These are phyloP conservation scores for Falco punctatus DNA, from an alignment of 2,113 vertebrate species.

Conservation along the genomic window DNA sequence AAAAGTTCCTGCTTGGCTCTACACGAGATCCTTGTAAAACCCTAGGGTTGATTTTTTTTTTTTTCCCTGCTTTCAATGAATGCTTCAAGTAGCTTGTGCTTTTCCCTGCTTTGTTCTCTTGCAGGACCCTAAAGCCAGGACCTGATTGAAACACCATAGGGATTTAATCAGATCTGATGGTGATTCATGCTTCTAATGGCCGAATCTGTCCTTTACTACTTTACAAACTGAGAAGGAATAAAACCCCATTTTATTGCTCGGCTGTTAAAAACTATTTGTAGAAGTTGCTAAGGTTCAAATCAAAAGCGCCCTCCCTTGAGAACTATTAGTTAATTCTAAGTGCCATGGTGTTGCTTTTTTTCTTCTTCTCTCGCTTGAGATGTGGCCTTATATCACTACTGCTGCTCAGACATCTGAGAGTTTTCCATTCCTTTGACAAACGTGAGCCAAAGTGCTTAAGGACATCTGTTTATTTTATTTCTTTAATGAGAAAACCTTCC, in stretches of 20 bases:
- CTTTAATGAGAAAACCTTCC: slow-evolving; percentile 87
- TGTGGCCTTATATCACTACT: slow-evolving; percentile 66
- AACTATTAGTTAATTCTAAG: slow-evolving; percentile 73
- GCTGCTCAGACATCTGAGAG: slow-evolving; percentile 73
- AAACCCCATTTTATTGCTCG: slow-evolving; percentile 62
- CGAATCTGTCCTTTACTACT: slow-evolving; percentile 51
- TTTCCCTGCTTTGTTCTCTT: slow-evolving; percentile 5
- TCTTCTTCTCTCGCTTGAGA: slow-evolving; percentile 60
- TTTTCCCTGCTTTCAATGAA: neutral
- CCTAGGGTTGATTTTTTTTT: neutral
- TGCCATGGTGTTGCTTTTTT: slow-evolving; percentile 36
- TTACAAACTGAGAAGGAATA: slow-evolving; percentile 70
- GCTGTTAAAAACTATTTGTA: slow-evolving; percentile 77
- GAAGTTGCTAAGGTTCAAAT: slow-evolving; percentile 76
- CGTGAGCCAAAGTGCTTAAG: slow-evolving; percentile 84
- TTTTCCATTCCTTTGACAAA: slow-evolving; percentile 80
- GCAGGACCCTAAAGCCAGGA: slow-evolving; percentile 2
- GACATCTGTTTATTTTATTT: slow-evolving; percentile 88
- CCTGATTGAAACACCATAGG: slow-evolving; percentile 18
- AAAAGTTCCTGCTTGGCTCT: slow-evolving; percentile 30
- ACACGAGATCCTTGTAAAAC: neutral
- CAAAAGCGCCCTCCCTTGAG: slow-evolving; percentile 69
- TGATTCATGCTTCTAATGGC: slow-evolving; percentile 52
- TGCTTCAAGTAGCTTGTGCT: neutral
- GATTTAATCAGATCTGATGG: slow-evolving; percentile 61